Percentiles rank a stretch among this genome's conserved stretches.
phyloP scores from a whole-genome alignment of 92 coral and sea anemone genomes.

The Zoanthus solanderi region DNA sequence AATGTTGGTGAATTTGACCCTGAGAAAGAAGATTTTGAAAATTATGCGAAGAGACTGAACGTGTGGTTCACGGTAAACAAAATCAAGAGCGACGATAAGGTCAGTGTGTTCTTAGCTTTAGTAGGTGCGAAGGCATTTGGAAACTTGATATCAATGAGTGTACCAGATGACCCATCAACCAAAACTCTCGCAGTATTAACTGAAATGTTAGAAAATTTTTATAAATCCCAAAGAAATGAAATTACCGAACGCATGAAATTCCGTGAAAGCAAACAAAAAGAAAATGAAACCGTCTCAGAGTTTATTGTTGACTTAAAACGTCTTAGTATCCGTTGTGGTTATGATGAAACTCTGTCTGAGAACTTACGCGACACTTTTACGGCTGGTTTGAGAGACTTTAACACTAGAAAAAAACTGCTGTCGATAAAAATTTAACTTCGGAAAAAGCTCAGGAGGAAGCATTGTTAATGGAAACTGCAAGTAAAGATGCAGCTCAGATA shows the following conservation, averaged over 20 bases:
- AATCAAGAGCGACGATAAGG: constrained; percentile 9
- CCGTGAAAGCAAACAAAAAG: constrained; percentile 32
- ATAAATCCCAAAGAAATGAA: constrained; percentile 9
- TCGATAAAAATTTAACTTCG: constrained; percentile 43
- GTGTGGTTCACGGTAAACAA: constrained; percentile 15
- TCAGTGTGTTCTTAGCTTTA: too few species aligned
- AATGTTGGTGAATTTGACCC: constrained; percentile 8
- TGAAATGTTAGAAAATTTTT: constrained; percentile 3
- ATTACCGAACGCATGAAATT: constrained; percentile 33
- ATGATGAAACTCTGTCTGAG: constrained; percentile 13
- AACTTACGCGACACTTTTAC: background rate
- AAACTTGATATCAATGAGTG: constrained; percentile 1
- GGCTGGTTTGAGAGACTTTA: constrained; percentile 23
- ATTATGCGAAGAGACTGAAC: background rate
- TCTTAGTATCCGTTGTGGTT: background rate
- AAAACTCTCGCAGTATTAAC: background rate
- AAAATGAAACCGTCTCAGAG: constrained; percentile 24
- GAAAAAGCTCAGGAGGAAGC: constrained; percentile 46
- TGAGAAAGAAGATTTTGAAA: too few species aligned
- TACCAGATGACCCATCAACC: background rate
- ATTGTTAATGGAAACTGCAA: constrained; percentile 48
- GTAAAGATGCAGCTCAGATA: constrained; percentile 28
- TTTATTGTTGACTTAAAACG: constrained; percentile 34
- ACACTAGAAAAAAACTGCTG: constrained; percentile 41
- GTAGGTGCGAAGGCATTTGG: constrained; percentile 7